These are phyloP conservation scores for Adelphocoris suturalis DNA, from an alignment of 2,888 invertebrate species.

Conservation along the genomic window DNA sequence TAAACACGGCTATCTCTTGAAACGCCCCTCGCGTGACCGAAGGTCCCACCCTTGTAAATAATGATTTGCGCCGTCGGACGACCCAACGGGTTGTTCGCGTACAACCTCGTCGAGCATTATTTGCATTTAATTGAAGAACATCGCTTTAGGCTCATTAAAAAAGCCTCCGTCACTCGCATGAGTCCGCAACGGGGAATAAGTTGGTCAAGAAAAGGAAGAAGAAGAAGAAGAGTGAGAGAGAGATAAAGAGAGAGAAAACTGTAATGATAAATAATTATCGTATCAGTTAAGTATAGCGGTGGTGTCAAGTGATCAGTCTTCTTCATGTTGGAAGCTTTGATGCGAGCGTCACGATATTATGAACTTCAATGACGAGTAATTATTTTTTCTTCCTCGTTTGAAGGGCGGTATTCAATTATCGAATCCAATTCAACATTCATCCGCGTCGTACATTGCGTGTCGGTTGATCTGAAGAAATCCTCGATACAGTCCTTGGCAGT, in stretches of 20 bases:
- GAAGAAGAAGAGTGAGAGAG: not conserved
- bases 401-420: too few relatives aligned
- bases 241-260: too few relatives aligned
- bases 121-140: slow-evolving; percentile 52
- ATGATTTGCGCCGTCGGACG: slow-evolving; percentile 28
- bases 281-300: too few relatives aligned
- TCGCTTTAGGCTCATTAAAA: slow-evolving; percentile 6
- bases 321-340: too few relatives aligned
- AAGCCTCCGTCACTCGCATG: not conserved
- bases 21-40: slow-evolving; percentile 33
- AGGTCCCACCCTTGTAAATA: slow-evolving; percentile 50
- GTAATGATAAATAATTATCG: too few relatives aligned
- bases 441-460: too few relatives aligned
- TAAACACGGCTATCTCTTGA: not conserved
- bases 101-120: not conserved
- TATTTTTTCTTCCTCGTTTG: too few relatives aligned
- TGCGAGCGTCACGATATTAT: not conserved
- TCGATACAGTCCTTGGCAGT: too few relatives aligned
- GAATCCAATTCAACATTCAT: too few relatives aligned
- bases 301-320: too few relatives aligned
- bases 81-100: not conserved
- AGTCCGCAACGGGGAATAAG: not conserved
- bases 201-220: not conserved
- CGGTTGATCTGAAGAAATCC: too few relatives aligned
- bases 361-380: not conserved